These are phyloP conservation scores for Rhopalosiphum nymphaeae DNA, from an alignment of 2,888 invertebrate species.

Conservation along the genomic window DNA sequence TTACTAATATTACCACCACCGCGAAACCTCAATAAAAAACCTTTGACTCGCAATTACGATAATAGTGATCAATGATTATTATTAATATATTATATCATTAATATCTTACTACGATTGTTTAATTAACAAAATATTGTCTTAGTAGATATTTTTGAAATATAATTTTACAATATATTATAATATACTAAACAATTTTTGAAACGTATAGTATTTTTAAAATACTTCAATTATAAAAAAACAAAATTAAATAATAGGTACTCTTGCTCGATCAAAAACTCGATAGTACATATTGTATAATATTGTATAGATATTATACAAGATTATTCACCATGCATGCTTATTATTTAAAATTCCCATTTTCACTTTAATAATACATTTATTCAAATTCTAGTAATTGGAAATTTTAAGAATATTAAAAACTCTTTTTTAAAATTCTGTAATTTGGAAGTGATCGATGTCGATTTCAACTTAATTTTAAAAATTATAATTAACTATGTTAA, in stretches of 20 bases:
- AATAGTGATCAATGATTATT: not conserved
- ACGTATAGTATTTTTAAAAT: not conserved
- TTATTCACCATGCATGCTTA: not conserved
- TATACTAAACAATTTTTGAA: not conserved
- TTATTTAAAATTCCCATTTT: not conserved
- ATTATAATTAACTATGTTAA: not conserved
- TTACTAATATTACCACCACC: not conserved
- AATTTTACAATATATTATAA: not conserved
- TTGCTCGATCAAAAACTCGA: not conserved
- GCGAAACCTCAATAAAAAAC: not conserved
- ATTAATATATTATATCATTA: not conserved
- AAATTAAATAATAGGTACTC: not conserved
- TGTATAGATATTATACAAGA: not conserved
- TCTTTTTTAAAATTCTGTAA: not conserved
- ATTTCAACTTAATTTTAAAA: not conserved
- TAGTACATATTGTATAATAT: not conserved
- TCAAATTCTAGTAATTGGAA: too few species aligned
- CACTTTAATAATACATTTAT: not conserved
- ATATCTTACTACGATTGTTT: not conserved
- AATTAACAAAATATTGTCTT: not conserved
- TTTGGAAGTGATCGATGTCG: not conserved
- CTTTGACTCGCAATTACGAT: not conserved
- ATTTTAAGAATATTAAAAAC: not conserved
- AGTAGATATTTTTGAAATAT: not conserved
- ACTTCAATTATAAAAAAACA: not conserved